These are phyloP conservation scores for Liopterus haemorrhoidalis DNA, from an alignment of 2,888 invertebrate genomes.

Conservation along the genomic window DNA sequence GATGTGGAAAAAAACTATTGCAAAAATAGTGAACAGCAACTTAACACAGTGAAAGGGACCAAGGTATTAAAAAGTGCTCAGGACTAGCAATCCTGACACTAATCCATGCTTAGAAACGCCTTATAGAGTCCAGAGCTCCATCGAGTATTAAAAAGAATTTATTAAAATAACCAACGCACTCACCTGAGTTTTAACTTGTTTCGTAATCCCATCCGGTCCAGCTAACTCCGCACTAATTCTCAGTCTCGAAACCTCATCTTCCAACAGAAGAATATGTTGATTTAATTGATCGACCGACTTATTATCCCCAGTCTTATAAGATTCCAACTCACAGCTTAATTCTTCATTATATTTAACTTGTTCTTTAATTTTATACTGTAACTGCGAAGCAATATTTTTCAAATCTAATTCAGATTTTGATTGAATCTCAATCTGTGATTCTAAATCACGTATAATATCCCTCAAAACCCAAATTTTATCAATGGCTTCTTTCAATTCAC, in stretches of 20 bases:
- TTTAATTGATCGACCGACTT: constrained; percentile 44
- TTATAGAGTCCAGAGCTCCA: no score
- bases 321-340: constrained; percentile 50
- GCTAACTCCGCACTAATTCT: constrained; percentile 41
- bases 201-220: constrained; percentile 43
- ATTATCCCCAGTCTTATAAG: constrained; percentile 44
- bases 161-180: no score
- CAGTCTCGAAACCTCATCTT: constrained; percentile 42
- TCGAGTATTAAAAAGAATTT: no score
- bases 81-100: no score
- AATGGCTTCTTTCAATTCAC: constrained; percentile 66
- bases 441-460: constrained; percentile 72
- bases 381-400: constrained; percentile 53
- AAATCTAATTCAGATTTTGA: constrained; percentile 57
- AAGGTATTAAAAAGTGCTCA: no score
- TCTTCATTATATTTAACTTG: constrained; percentile 53
- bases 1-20: no score
- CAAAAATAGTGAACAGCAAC: no score
- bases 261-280: constrained; percentile 48
- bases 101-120: no score
- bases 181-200: constrained; percentile 47
- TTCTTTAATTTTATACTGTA: constrained; percentile 52
- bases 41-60: no score
- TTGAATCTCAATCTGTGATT: constrained; percentile 67
- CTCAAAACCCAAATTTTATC: constrained; percentile 68